These are phyloP conservation scores for Peribatodes rhomboidaria DNA, from an alignment of 2,888 invertebrate genomes.

Conservation along the genomic window DNA sequence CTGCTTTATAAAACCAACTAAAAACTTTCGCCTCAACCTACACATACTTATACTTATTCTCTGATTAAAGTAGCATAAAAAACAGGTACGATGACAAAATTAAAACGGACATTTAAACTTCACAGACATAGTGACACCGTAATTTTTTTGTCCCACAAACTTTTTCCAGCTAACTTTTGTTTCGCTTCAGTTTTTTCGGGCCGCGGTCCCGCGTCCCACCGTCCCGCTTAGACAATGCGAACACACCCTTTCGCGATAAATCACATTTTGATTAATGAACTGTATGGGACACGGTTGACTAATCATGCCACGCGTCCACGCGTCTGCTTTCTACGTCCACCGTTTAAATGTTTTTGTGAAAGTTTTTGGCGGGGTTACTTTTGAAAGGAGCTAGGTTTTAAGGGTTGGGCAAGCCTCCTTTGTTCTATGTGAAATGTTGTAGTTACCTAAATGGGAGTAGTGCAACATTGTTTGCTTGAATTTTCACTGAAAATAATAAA, in stretches of 20 bases:
- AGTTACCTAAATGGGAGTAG: not conserved
- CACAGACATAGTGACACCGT: conserved; percentile 15
- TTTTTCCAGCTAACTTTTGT: conserved; percentile 38
- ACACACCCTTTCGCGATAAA: conserved; percentile 73
- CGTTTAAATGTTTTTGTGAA: conserved; percentile 48
- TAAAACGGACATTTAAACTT: conserved; percentile 6
- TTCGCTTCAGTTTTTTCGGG: conserved; percentile 36
- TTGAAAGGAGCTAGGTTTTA: conserved; percentile 17
- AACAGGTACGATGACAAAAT: not conserved
- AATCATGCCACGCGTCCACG: conserved; percentile 53
- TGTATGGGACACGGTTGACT: conserved; percentile 59
- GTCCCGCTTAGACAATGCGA: conserved; percentile 53
- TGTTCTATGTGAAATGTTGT: conserved; percentile 2
- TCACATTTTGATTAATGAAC: conserved; percentile 80
- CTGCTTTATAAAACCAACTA: too few relatives aligned
- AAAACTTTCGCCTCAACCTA: too few relatives aligned
- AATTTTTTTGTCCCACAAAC: conserved; percentile 42
- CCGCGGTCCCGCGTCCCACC: conserved; percentile 19
- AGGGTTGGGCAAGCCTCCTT: conserved; percentile 1
- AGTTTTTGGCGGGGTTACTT: conserved; percentile 35
- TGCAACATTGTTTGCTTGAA: not conserved
- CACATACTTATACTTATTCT: too few relatives aligned
- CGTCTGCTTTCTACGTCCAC: conserved; percentile 45
- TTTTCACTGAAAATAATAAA: not conserved
- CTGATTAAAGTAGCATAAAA: not conserved